Evolutionary conservation across 2,797 vertebrate species (phyloP), one percentile per base, ranked within the genome.

Genomic region (Sebastes trivittatus): DNA sequence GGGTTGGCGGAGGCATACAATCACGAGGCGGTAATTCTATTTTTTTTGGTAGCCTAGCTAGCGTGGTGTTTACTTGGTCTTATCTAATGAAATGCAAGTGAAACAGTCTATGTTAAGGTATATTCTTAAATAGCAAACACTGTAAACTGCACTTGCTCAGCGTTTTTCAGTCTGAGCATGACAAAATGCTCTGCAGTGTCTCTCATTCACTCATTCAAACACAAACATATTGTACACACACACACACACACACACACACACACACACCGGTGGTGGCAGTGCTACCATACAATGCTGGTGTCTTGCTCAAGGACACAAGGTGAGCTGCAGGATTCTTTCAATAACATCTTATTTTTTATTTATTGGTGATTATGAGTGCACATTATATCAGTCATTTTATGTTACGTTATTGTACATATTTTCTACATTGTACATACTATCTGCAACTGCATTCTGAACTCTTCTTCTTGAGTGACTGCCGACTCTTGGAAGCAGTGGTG

Each of bases 21-120:
- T 0, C 42, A 0, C 6, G 6, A 46, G 42, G 42, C 7, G 16
- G 16, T 49, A 49, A 0, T 49, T 54, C 4, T 52, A 3, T 34
- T 32, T 13, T 30, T 9, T 23, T 34, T 11, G 30, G 30, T 32
- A 32, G 30, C 30, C 7, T 32, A 32, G 30, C 7, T 32, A 32
- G 30, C 30, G 30, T 32, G 30, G 30, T 32, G 30, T 32, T 32
- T 32, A 32, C 30, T 32, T 32, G 30, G 30, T 32, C 30, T 32
- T 32, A 32, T 32, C 30, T 32, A 32, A 32, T 32, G 30, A 32
- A 32, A 32, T 32, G 30, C 30, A 9, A 32, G 30, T 32, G 30
- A 32, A 32, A 32, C 30, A 32, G 30, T 32, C 30, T 9, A 25
- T 71, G 34, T 27, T 22, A n/a, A n/a, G 25, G 2, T 46, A 7